Evolutionary conservation across 2,797 vertebrate genomes (phyloP).

Genomic region (Sebastes hopkinsi): DNA sequence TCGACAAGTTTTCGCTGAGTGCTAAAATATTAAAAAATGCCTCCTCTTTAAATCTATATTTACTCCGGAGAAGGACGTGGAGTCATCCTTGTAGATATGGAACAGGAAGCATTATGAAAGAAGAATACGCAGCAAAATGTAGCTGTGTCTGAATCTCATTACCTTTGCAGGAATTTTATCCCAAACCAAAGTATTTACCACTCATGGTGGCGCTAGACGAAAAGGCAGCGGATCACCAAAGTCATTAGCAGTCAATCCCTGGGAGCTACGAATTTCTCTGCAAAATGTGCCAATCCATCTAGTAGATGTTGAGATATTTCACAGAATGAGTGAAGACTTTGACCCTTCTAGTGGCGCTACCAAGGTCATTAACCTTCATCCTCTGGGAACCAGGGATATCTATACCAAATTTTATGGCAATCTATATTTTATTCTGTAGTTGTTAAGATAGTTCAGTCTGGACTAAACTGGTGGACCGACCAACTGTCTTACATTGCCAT

Average conservation of each 20-base stretch:
- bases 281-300: neutral
- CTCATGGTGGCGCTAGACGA: neutral
- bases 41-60: constrained; percentile 16
- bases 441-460: neutral
- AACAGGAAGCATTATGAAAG: neutral
- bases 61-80: neutral
- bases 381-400: neutral
- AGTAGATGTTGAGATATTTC: neutral
- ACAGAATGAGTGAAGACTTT: neutral
- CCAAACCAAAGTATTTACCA: neutral
- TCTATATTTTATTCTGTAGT: no score
- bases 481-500: neutral
- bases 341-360: neutral
- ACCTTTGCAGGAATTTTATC: neutral
- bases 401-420: neutral
- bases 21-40: constrained; percentile 42
- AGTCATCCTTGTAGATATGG: neutral
- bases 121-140: neutral
- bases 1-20: constrained; percentile 32
- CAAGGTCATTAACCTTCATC: neutral
- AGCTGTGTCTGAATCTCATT: neutral
- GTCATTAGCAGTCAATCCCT: neutral
- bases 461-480: no score
- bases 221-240: neutral
- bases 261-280: neutral